These are phyloP conservation scores for Eupithecia centaureata DNA, from an alignment of 2,888 invertebrate genomes.

Conservation along the genomic window DNA sequence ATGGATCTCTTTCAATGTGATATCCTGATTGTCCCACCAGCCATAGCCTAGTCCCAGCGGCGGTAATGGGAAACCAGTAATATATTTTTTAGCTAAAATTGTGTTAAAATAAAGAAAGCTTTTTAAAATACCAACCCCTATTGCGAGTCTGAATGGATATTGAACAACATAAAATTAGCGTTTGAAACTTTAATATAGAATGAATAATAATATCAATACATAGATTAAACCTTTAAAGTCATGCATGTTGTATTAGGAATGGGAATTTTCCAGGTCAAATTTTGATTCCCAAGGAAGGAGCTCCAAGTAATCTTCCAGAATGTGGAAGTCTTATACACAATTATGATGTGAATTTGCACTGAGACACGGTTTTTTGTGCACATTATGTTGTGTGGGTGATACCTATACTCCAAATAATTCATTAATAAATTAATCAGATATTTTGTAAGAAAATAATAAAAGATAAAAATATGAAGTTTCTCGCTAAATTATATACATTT, in stretches of 20 bases:
- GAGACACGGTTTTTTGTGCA: background rate
- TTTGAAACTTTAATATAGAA: background rate
- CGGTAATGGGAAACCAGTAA: no score
- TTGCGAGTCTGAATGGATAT: conserved; percentile 1
- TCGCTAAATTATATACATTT: conserved; percentile 7
- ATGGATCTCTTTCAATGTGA: no score
- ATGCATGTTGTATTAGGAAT: background rate
- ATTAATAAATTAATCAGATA: conserved; percentile 1
- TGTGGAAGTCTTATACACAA: conserved; percentile 1
- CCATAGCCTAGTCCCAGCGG: no score
- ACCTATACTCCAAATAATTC: background rate
- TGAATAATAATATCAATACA: background rate
- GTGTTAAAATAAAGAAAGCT: background rate
- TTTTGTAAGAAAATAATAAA: conserved; percentile 9
- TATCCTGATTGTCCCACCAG: no score
- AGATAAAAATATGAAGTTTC: background rate
- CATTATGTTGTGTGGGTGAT: conserved; percentile 1
- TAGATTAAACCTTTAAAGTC: background rate
- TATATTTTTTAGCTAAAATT: no score
- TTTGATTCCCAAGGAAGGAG: background rate
- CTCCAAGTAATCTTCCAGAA: no score
- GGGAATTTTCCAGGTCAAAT: background rate
- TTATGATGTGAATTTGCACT: background rate
- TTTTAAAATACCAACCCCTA: background rate
- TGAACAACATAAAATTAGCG: background rate